A percentile compares a stretch with the other conserved stretches of the same genome.
phyloP scores from a whole-genome alignment of 2,888 invertebrate species.

The Amphipoea oculea region DNA sequence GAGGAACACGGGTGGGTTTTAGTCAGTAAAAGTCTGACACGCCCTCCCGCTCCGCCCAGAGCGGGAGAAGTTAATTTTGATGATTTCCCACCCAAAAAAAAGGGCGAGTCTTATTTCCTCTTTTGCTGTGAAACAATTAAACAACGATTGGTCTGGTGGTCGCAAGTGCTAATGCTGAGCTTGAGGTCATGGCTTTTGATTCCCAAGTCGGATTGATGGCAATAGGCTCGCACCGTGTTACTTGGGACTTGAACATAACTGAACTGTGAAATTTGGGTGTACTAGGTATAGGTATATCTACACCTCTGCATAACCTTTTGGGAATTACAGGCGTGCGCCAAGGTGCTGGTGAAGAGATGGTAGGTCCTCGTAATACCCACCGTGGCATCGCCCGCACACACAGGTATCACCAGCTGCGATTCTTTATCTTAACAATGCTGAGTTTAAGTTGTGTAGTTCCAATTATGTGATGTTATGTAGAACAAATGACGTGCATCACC shows the following conservation, averaged over 20 bases:
- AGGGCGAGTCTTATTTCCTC: too few relatives aligned
- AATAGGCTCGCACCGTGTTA: too few relatives aligned
- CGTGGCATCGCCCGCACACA: constrained; percentile 83
- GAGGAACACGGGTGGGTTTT: too few relatives aligned
- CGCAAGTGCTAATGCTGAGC: background rate
- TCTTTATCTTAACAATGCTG: too few relatives aligned
- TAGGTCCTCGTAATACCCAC: constrained; percentile 95
- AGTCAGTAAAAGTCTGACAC: too few relatives aligned
- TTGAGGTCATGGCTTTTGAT: background rate
- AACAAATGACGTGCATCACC: background rate
- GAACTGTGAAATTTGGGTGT: background rate
- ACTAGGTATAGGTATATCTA: too few relatives aligned
- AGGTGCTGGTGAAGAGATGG: constrained; percentile 98
- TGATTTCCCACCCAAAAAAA: too few relatives aligned
- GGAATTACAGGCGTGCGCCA: constrained; percentile 90
- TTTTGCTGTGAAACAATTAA: background rate
- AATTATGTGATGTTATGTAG: background rate
- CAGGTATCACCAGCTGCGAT: constrained; percentile 70
- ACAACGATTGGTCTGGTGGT: background rate
- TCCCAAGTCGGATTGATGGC: background rate
- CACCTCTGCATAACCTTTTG: background rate
- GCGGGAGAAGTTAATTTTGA: too few relatives aligned
- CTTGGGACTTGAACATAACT: background rate
- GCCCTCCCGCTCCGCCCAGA: too few relatives aligned
- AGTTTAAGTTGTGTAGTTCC: too few relatives aligned